A percentile compares a stretch with the other conserved stretches of the same genome.
Conservation (phyloP, 1,140 invertebrate genomes). For the Leptinotarsa undecemlineata region DNA sequence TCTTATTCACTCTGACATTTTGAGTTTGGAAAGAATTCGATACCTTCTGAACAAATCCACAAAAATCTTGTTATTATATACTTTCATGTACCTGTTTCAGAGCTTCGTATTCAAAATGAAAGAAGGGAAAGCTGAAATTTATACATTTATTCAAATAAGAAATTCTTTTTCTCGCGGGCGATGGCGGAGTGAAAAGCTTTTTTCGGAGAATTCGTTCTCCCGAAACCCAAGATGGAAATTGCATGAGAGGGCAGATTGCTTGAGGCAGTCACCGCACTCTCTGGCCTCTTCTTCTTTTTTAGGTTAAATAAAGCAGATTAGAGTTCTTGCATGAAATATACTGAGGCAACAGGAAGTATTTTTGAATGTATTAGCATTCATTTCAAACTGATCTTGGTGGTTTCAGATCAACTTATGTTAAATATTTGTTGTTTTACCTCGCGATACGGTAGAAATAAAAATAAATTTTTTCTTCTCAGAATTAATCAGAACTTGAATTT, state of each 20-base stretch:
- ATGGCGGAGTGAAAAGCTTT: background rate
- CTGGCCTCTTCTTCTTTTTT: background rate
- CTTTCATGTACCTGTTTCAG: background rate
- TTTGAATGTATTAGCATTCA: conserved; percentile 1
- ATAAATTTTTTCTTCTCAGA: too few relatives aligned
- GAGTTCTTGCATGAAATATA: conserved; percentile 1
- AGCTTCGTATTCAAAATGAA: background rate
- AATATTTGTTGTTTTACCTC: background rate
- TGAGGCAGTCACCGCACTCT: background rate
- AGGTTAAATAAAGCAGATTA: conserved; percentile 3
- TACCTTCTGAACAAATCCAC: background rate
- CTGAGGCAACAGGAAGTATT: background rate
- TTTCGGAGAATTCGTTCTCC: background rate
- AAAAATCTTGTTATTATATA: background rate
- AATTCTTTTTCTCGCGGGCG: background rate
- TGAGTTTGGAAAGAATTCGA: too few relatives aligned
- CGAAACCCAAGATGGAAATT: background rate
- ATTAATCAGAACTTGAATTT: too few relatives aligned
- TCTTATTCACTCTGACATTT: too few relatives aligned
- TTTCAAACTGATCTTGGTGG: background rate
- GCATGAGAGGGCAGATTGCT: background rate
- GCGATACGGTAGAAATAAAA: background rate
- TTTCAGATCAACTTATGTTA: conserved; percentile 4
- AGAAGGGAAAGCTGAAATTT: background rate
- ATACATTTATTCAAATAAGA: conserved; percentile 3